Percentiles rank a stretch among this genome's conserved stretches.
These are phyloP conservation scores for Frankliniella fusca DNA, from an alignment of 2,888 invertebrate species.

Conservation along the genomic window DNA sequence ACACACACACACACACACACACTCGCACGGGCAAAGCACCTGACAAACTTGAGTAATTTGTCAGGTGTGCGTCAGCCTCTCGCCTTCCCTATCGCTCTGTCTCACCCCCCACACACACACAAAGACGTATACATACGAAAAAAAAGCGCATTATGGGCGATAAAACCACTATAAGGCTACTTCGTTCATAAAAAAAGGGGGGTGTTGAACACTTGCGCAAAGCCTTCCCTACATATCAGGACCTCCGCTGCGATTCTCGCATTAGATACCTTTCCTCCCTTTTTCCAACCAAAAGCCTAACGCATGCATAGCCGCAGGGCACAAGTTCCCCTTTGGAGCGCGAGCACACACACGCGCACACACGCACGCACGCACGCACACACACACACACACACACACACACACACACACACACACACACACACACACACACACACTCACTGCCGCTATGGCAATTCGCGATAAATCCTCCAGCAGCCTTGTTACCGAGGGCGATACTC, in stretches of 20 bases:
- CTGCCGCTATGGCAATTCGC: not conserved
- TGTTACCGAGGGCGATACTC: conserved; percentile 11
- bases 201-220: not conserved
- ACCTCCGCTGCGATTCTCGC: conserved; percentile 1
- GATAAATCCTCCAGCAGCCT: conserved; percentile 3
- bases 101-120: not conserved
- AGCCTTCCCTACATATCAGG: not conserved
- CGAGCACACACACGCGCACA: not conserved
- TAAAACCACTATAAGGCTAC: too few species aligned
- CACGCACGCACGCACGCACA: too few species aligned
- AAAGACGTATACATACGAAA: not conserved
- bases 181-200: too few species aligned
- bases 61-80: not conserved
- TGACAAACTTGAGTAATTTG: not conserved
- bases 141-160: too few species aligned
- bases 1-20: not conserved
- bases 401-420: not conserved
- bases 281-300: too few species aligned
- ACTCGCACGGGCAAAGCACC: not conserved
- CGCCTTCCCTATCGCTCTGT: not conserved
- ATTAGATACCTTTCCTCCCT: not conserved
- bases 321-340: not conserved
- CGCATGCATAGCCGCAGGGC: not conserved
- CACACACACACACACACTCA: not conserved
- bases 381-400: not conserved